Conservation (phyloP, 2,113 vertebrate genomes). For the Benitochromis conjunctus region DNA sequence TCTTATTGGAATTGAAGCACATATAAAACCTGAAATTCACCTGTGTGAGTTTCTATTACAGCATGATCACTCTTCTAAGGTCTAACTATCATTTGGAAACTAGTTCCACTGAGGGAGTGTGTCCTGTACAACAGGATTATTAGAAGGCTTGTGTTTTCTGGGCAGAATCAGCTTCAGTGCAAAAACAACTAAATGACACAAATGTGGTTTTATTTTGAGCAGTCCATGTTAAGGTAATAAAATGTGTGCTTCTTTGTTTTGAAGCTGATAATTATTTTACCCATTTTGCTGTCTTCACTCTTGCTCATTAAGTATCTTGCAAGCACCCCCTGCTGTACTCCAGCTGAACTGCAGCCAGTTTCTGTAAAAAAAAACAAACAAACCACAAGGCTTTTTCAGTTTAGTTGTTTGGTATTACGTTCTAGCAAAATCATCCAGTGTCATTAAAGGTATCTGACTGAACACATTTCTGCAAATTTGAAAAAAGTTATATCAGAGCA, state of each 20-base stretch:
- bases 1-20: no score
- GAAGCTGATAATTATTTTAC: neutral
- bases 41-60: no score
- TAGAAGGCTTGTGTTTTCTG: neutral
- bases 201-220: neutral
- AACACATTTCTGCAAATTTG: neutral
- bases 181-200: neutral
- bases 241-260: neutral
- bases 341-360: neutral
- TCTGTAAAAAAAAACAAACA: neutral
- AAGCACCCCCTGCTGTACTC: neutral
- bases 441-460: no score
- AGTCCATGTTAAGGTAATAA: neutral
- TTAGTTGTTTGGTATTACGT: neutral
- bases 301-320: neutral
- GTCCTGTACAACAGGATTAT: no score
- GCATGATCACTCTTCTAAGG: no score
- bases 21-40: no score
- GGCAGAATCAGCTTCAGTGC: neutral
- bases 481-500: neutral
- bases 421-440: neutral
- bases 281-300: neutral
- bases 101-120: no score
- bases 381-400: no score
- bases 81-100: no score